phyloP scores from a whole-genome alignment of 2,797 vertebrate species.

The Pyrocephalus nanus region DNA sequence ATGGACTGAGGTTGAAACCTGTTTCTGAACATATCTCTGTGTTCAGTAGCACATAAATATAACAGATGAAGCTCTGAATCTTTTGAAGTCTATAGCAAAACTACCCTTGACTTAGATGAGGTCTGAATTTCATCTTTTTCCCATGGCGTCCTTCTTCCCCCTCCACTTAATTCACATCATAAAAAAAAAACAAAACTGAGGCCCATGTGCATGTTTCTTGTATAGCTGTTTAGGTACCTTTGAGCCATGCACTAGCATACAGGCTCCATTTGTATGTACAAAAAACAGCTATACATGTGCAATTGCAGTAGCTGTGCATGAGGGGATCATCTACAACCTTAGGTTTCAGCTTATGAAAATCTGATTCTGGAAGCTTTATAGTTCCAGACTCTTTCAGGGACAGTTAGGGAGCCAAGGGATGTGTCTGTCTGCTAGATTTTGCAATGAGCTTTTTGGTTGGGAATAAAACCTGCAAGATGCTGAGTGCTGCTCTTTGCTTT shows the following conservation, averaged over 20 bases:
- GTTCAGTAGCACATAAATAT: constrained; percentile 30
- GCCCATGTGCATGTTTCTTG: not conserved
- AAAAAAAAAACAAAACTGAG: constrained; percentile 4
- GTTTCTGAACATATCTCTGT: constrained; percentile 1
- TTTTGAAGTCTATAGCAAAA: constrained; percentile 62
- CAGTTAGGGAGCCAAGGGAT: not conserved
- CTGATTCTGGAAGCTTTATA: not conserved
- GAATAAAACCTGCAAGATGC: not conserved
- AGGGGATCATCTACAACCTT: constrained; percentile 30
- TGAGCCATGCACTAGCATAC: not conserved
- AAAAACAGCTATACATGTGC: constrained; percentile 38
- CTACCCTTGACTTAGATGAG: constrained; percentile 51
- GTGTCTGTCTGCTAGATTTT: not conserved
- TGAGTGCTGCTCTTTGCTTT: not conserved
- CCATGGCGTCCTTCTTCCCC: constrained; percentile 16
- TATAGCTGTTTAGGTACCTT: constrained; percentile 25
- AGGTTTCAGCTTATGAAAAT: constrained; percentile 49
- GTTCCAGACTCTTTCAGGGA: not conserved
- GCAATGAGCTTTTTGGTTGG: not conserved
- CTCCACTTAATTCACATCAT: constrained; percentile 33
- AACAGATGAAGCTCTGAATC: constrained; percentile 14
- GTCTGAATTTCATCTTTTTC: constrained; percentile 51
- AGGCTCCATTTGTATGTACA: constrained; percentile 3
- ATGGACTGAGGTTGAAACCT: constrained; percentile 42
- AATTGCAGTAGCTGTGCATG: constrained; percentile 18